Base-by-base conservation (phyloP, 2,113 vertebrate genomes). In the Tragelaphus buxtoni region DNA sequence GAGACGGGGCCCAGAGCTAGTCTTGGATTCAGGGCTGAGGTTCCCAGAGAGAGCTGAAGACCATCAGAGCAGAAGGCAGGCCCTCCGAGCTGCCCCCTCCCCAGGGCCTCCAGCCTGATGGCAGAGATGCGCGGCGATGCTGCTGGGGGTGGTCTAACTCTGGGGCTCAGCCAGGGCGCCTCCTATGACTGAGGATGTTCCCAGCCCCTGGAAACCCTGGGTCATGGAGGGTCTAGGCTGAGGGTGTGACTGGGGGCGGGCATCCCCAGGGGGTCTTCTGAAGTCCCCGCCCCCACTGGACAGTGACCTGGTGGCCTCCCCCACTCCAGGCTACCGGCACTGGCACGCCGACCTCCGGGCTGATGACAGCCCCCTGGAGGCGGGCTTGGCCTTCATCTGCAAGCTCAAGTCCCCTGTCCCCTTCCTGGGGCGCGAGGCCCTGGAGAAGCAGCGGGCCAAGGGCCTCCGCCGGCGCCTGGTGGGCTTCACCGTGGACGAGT, bases 321-420 rank as follows among this genome's bases (percentile, higher is more conserved):
- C 60, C 55, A 13, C 55, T 84, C 7, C 98, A 99, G 99, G 99
- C 5, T 99, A 99, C 97, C 98, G 99, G 90, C 99, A 99, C 86
- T 99, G 99, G 99, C 99, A 99, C 0, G 99, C 99, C 0, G 99
- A 99, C 98, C 99, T 99, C 32, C 99, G 99, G 3, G 95, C 99
- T 0, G 99, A 99, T 0, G 99, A 99, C 97, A 99, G 99, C 0
- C 99, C 99, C 0, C 97, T 99, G 22, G 99, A 99, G 95, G 99
- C 99, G 0, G 99, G 99, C 30, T 94, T 99, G 61, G 99, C 99
- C 42, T 99, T 99, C 97, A 99, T 99, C 79, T 99, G 99, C 98
- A 99, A 99, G 87, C 98, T 99, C 90, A 99, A 99, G 96, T 99
- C 99, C 0, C 49, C 96, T 0, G 97, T 98, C 91, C 99, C 99